Evolutionary conservation across 2,888 invertebrate species (phyloP).

Genomic region (Ferdinandea cuprea): DNA sequence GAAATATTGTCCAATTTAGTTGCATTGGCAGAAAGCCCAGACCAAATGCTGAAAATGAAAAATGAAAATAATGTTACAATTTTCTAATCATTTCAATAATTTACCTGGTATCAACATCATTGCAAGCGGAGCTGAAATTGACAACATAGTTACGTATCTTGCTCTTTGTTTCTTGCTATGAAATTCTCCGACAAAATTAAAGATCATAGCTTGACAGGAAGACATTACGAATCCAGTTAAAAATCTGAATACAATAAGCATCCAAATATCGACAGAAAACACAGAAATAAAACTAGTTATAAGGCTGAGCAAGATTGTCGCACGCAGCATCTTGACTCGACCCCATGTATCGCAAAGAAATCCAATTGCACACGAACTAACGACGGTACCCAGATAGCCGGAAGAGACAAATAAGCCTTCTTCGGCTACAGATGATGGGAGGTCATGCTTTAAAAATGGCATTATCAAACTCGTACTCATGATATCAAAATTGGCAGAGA

Average conservation of each 20-base stretch:
- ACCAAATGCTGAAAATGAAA: constrained; percentile 85
- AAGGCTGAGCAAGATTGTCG: constrained; percentile 84
- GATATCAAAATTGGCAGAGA: constrained; percentile 86
- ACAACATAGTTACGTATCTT: constrained; percentile 84
- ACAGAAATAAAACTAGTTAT: constrained; percentile 84
- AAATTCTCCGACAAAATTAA: constrained; percentile 85
- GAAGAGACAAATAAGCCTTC: constrained; percentile 86
- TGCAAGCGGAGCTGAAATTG: constrained; percentile 84
- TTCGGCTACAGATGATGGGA: constrained; percentile 84
- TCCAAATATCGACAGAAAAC: constrained; percentile 84
- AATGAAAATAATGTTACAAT: background rate
- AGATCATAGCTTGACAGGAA: constrained; percentile 82
- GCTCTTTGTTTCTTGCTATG: constrained; percentile 82
- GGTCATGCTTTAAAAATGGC: constrained; percentile 87
- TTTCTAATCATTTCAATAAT: background rate
- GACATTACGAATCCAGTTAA: constrained; percentile 85
- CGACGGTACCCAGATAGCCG: constrained; percentile 86
- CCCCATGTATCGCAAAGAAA: constrained; percentile 88
- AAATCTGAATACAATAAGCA: constrained; percentile 85
- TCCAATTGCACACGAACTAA: constrained; percentile 90
- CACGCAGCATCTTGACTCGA: constrained; percentile 85
- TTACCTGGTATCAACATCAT: constrained; percentile 84
- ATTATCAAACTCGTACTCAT: constrained; percentile 86
- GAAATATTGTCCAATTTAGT: constrained; percentile 83
- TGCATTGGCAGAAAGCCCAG: constrained; percentile 87